Evolutionary conservation across 2,113 vertebrate genomes (phyloP), one percentile per base, ranked within the genome.

Genomic region (Grus americana): DNA sequence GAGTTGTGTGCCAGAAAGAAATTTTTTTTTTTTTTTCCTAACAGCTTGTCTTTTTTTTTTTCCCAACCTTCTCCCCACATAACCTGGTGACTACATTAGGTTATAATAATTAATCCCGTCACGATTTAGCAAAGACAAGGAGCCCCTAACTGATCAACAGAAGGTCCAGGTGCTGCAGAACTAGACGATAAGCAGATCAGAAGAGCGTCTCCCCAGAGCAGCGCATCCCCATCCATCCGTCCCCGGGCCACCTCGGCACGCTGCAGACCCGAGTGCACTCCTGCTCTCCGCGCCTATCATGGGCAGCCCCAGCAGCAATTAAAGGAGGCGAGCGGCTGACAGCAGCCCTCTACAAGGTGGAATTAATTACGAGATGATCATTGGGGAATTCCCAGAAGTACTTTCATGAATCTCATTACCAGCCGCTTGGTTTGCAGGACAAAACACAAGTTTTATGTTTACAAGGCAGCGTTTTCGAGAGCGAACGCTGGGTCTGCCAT

Each of bases 131-230:
- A 50, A 52, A 26, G 7, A 38, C 52, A 34, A 58, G 46, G 15
- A 59, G 82, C 34, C 59, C 61, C 36, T 46, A 17, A n/a, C 6
- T 22, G 36, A 67, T 24, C 20, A 40, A n/a, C 67, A 59, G 38
- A 86, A 79, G 75, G 68, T 61, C 54, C 8, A 1, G 0, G 20
- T 26, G 75, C 38, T 21, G 30, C 34, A 46, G 54, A 74, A 54
- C 19, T 9, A 9, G 18, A 34, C 6, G 15, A 2, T 12, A 13
- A n/a, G 29, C 0, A n/a, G 54, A 47, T 15, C 13, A 30, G 18
- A 38, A 30, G 15, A 29, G 22, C 10, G 1, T 9, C 40, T 70
- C 57, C 55, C 62, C 20, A 40, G 42, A 26, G 32, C 6, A 27
- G 61, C 1, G 2, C 12, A 7, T 47, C 29, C 59, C 29, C 55